A percentile compares a stretch with the other conserved stretches of the same genome.
These are phyloP conservation scores for Ceyx margarethae DNA, from an alignment of 2,113 vertebrate species.

Conservation along the genomic window DNA sequence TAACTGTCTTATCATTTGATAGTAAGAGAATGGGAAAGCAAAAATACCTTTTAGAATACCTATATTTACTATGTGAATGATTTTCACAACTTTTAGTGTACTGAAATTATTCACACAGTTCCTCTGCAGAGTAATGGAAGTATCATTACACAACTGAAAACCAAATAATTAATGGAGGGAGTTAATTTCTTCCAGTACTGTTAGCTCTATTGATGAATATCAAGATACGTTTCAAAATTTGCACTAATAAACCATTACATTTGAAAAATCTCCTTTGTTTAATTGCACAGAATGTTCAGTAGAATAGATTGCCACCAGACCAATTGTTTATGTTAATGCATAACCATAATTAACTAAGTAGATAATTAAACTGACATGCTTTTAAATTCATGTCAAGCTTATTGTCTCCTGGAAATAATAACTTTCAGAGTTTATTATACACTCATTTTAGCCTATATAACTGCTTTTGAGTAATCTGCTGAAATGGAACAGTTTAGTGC, in stretches of 20 bases:
- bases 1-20: background rate
- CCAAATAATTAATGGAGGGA: conserved; percentile 20
- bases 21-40: background rate
- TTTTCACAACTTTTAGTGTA: background rate
- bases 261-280: conserved; percentile 45
- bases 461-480: conserved; percentile 11
- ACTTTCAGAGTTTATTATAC: conserved; percentile 12
- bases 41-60: background rate
- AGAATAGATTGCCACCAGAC: background rate
- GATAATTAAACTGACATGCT: background rate
- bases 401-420: conserved; percentile 15
- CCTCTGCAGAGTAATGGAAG: background rate
- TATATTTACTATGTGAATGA: background rate
- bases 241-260: conserved; percentile 15
- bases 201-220: conserved; percentile 33
- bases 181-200: background rate
- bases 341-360: background rate
- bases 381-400: conserved; percentile 12
- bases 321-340: conserved; percentile 13
- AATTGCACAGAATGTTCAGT: background rate
- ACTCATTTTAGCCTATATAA: conserved; percentile 29
- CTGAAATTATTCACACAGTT: background rate
- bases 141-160: background rate
- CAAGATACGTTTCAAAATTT: background rate
- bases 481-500: background rate